Evolutionary conservation across 2,113 vertebrate species (phyloP), one percentile per base, ranked within the genome.

Genomic region (Chlorocebus sabaeus): DNA sequence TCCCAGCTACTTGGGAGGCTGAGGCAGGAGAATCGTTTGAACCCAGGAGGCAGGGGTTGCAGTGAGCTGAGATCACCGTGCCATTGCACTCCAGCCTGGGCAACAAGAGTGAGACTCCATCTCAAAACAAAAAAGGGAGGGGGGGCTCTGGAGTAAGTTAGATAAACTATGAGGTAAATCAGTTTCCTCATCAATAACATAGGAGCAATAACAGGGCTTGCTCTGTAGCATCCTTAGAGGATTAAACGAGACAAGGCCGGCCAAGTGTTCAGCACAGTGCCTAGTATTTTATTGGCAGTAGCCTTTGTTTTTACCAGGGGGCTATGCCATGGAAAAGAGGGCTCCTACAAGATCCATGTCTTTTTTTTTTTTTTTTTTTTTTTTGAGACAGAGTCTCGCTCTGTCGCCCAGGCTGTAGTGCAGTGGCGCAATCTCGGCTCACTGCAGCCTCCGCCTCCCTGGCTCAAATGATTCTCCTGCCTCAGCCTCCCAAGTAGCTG

Each of bases 271-370:
- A 64, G 59, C 72, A 78, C 12, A 8, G 48, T 55, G 10, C 55
- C 20, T 1, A 2, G 8, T 32, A 59, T 23, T 67, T 78, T 72
- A 16, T 8, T 38, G 57, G 11, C 17, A 48, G 43, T 17, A 72
- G 30, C n/a, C 70, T 12, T 90, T 70, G 72, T 73, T 90, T 91
- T 93, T 32, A 78, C 52, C 48, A 80, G 45, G 35, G n/a, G 50
- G 35, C 38, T 32, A 70, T 5, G 67, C 61, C 43, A 86, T 67
- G 59, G n/a, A 94, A 43, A 68, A 91, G 38, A 16, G 9, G 92
- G 84, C 40, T 64, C 40, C 88, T 38, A 38, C 18, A 20, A 76
- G 83, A 57, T 52, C 22, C 38, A 45, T 30, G 13, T 68, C 61
- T 95, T 91, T 92, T 35, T 12, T 50, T 16, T 76, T 38, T 38